phyloP scores from a whole-genome alignment of 2,888 invertebrate species.

The Noctua fimbriata region DNA sequence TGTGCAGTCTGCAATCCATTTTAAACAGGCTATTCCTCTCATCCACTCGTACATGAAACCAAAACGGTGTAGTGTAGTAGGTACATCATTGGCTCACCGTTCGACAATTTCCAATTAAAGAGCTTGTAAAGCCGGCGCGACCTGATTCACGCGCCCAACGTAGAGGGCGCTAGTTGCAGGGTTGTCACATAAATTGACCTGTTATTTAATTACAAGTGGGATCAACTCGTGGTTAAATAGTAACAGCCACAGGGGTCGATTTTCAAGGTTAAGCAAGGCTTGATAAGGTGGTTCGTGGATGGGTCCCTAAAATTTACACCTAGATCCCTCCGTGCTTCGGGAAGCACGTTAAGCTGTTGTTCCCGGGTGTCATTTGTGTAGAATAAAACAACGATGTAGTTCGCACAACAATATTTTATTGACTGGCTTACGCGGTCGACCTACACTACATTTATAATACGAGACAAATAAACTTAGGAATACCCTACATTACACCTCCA shows the following conservation, averaged over 20 bases:
- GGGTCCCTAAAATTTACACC: background rate
- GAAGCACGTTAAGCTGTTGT: background rate
- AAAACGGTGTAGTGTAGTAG: background rate
- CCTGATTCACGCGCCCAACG: conserved; percentile 4
- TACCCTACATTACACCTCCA: too few relatives aligned
- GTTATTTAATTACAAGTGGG: background rate
- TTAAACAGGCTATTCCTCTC: background rate
- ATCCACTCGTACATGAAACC: background rate
- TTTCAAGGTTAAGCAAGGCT: background rate
- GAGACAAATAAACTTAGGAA: too few relatives aligned
- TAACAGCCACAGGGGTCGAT: background rate
- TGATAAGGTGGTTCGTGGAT: background rate
- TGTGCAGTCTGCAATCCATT: background rate
- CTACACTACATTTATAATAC: too few relatives aligned
- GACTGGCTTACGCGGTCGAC: too few relatives aligned
- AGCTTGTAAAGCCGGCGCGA: conserved; percentile 19
- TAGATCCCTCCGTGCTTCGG: background rate
- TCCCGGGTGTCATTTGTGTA: background rate
- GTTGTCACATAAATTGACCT: conserved; percentile 26
- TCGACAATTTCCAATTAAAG: conserved; percentile 50
- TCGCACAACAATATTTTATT: too few relatives aligned
- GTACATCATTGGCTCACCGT: conserved; percentile 3
- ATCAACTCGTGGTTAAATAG: background rate
- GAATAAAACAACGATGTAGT: too few relatives aligned
- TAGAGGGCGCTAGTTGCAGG: conserved; percentile 29